Percentiles rank a stretch among this genome's conserved stretches.
Conservation (phyloP, 64 coral and sea anemone genomes). For the Acropora tenuis region DNA sequence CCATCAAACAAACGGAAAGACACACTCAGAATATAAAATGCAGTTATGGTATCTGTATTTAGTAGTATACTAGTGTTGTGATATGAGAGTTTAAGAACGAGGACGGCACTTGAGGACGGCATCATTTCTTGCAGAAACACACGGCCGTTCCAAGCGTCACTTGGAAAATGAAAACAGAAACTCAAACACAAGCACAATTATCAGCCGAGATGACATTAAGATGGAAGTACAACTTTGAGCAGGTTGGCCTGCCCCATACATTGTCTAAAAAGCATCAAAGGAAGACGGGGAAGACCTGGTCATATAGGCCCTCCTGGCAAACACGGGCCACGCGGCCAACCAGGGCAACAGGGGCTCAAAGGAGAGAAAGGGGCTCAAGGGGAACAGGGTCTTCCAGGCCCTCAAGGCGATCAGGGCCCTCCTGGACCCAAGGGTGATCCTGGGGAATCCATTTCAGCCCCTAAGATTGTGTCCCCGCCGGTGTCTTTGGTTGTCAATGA, state of each 20-base stretch:
- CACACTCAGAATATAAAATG: neutral
- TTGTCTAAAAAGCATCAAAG: slow-evolving; percentile 24
- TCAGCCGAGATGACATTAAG: neutral
- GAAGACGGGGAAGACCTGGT: slow-evolving; percentile 26
- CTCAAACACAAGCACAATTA: neutral
- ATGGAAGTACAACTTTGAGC: slow-evolving; percentile 31
- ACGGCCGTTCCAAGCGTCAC: neutral
- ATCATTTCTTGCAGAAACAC: neutral
- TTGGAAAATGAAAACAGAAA: neutral
- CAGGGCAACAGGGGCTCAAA: neutral
- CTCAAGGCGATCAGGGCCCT: slow-evolving; percentile 38
- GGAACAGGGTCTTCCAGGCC: slow-evolving; percentile 13
- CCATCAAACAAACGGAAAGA: no score
- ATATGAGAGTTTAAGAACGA: neutral
- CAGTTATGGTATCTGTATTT: neutral
- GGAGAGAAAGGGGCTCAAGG: slow-evolving; percentile 10
- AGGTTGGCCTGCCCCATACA: slow-evolving; percentile 27
- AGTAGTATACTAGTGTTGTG: neutral
- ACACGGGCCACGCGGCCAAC: slow-evolving; percentile 45
- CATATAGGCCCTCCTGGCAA: slow-evolving; percentile 29
- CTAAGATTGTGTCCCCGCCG: slow-evolving; percentile 18
- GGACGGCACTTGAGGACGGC: neutral
- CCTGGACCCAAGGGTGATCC: slow-evolving; percentile 50
- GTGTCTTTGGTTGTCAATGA: slow-evolving; percentile 35
- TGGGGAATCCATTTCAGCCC: slow-evolving; percentile 43